Percentiles rank a stretch among this genome's conserved stretches.
Evolutionary conservation across 2,113 vertebrate genomes (phyloP).

Genomic region (Mastomys coucha): DNA sequence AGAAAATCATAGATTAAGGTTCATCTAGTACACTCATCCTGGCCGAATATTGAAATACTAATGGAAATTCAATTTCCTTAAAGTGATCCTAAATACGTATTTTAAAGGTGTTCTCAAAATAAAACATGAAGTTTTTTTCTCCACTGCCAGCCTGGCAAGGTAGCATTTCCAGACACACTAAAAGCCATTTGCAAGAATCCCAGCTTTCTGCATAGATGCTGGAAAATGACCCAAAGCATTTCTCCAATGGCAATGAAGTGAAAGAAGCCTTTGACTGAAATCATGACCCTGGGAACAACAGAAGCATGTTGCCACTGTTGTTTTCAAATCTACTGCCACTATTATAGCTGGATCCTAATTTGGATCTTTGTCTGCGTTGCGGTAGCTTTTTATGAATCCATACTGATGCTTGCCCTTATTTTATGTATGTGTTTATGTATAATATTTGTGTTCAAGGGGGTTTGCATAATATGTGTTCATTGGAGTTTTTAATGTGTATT

Average conservation of each 20-base stretch:
- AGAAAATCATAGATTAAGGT: not conserved
- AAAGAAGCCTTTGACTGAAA: not conserved
- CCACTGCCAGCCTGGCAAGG: not conserved
- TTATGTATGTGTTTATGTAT: not conserved
- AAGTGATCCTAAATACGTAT: not conserved
- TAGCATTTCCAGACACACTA: not conserved
- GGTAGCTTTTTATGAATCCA: not conserved
- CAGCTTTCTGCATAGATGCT: not conserved
- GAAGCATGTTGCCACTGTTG: not conserved
- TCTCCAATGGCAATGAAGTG: not conserved
- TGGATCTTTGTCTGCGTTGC: not conserved
- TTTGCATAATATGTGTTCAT: too few species aligned
- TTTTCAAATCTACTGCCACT: not conserved
- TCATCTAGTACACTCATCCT: not conserved
- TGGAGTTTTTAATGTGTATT: not conserved
- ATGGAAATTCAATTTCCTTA: slow-evolving; percentile 7
- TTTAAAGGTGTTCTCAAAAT: not conserved
- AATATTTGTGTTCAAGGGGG: not conserved
- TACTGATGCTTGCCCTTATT: not conserved
- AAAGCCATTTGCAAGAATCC: not conserved
- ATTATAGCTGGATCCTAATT: not conserved
- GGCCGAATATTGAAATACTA: slow-evolving; percentile 24
- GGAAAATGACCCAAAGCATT: not conserved
- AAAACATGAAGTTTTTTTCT: not conserved
- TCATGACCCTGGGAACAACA: not conserved